These are phyloP conservation scores for Rhipidura dahli DNA, from an alignment of 2,113 vertebrate species.

Conservation along the genomic window DNA sequence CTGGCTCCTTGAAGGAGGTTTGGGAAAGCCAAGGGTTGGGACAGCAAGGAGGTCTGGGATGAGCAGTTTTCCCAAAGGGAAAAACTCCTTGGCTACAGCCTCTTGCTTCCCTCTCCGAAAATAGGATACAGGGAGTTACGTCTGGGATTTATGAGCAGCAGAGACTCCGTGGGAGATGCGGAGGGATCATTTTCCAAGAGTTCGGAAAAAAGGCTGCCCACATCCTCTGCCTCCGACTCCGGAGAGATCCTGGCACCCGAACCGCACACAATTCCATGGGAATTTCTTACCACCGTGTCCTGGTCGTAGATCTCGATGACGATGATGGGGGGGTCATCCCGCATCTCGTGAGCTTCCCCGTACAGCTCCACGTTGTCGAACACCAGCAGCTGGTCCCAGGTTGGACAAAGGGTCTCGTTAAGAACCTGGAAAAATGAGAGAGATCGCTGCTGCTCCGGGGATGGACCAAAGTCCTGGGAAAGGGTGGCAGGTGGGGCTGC, in stretches of 20 bases:
- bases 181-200: neutral
- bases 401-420: neutral
- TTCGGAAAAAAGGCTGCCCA: neutral
- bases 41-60: neutral
- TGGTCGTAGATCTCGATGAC: slow-evolving; percentile 18
- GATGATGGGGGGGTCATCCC: neutral
- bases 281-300: neutral
- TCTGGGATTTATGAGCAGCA: accelerated
- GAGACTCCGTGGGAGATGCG: accelerated
- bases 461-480: accelerated
- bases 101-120: neutral
- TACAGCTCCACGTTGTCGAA: neutral
- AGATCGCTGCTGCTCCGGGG: neutral
- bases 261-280: accelerated
- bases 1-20: neutral
- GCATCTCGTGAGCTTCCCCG: neutral
- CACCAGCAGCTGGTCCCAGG: slow-evolving; percentile 6
- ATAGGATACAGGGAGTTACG: accelerated
- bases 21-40: neutral
- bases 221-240: neutral
- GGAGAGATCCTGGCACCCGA: accelerated
- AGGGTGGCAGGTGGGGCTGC: neutral
- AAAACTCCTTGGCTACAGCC: accelerated
- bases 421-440: neutral
- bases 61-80: neutral